A percentile compares a stretch with the other conserved stretches of the same genome.
Evolutionary conservation across 64 coral and sea anemone genomes (phyloP).

Genomic region (Montipora efflorescens): DNA sequence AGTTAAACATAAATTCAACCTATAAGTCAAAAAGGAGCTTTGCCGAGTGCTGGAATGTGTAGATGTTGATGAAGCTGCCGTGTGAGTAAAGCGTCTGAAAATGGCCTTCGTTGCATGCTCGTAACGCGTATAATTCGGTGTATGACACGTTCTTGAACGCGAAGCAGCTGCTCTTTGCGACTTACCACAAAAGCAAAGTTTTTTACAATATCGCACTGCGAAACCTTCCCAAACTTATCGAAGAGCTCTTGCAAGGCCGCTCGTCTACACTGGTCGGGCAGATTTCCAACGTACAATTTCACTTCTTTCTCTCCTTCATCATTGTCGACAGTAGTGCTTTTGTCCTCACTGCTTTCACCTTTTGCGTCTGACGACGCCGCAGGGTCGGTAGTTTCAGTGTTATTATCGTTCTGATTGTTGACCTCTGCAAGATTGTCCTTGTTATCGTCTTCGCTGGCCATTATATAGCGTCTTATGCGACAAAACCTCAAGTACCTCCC

Average conservation of each 20-base stretch:
- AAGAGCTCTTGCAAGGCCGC: slow-evolving; percentile 80
- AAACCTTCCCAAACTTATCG: slow-evolving; percentile 86
- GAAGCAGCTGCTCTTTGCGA: not conserved
- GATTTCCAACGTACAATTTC: slow-evolving; percentile 93
- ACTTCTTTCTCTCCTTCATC: slow-evolving; percentile 66
- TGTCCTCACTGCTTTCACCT: slow-evolving; percentile 4
- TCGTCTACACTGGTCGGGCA: slow-evolving; percentile 86
- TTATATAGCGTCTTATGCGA: not conserved
- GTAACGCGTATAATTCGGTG: too few species aligned
- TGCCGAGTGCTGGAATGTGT: too few species aligned
- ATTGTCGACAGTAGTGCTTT: slow-evolving; percentile 29
- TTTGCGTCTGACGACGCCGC: slow-evolving; percentile 15
- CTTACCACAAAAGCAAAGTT: slow-evolving; percentile 99
- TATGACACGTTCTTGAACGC: not conserved
- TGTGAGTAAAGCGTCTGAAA: too few species aligned
- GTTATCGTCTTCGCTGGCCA: slow-evolving; percentile 40
- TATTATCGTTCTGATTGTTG: slow-evolving; percentile 26
- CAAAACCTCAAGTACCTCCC: not conserved
- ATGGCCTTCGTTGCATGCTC: too few species aligned
- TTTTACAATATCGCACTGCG: slow-evolving; percentile 88
- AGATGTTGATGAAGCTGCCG: too few species aligned
- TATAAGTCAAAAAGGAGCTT: too few species aligned
- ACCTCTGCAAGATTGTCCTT: slow-evolving; percentile 9
- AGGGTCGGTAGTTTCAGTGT: slow-evolving; percentile 6
- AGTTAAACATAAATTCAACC: too few species aligned